Evolutionary conservation across 2,113 vertebrate species (phyloP).

Genomic region (Acrocephalus kingi): DNA sequence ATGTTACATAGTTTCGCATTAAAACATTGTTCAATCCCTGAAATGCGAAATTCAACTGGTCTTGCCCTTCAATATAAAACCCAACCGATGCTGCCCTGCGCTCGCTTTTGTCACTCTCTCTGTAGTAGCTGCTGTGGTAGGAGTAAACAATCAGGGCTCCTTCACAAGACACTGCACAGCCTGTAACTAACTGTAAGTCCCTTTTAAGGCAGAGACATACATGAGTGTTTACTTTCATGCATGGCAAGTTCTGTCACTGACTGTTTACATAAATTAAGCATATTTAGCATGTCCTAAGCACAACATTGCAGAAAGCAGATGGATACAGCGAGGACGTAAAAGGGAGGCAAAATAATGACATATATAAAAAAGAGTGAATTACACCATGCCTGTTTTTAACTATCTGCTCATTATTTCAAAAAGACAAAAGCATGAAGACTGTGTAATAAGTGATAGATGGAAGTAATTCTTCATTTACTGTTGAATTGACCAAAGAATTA

Average conservation of each 20-base stretch:
- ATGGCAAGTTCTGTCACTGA: background rate
- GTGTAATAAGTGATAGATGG: background rate
- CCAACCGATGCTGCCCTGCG: background rate
- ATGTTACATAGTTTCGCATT: background rate
- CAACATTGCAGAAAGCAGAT: background rate
- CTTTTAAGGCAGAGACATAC: background rate
- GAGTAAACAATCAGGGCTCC: background rate
- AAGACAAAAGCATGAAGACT: background rate
- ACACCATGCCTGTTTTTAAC: background rate
- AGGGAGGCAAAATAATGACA: background rate
- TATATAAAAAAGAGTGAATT: background rate
- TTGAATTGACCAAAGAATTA: background rate
- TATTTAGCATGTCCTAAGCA: background rate
- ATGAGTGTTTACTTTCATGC: background rate
- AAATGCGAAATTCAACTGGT: background rate
- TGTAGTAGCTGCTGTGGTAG: background rate
- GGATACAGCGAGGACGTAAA: background rate
- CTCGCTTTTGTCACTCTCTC: fast-evolving
- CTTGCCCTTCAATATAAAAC: fast-evolving
- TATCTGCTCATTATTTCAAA: background rate
- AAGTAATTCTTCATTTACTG: background rate
- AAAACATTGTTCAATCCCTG: fast-evolving
- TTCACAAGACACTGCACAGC: background rate
- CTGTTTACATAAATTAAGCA: background rate
- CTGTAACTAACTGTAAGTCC: background rate